Percentiles rank a stretch among this genome's conserved stretches.
phyloP scores from a whole-genome alignment of 2,113 vertebrate genomes.

The Craseonycteris thonglongyai region DNA sequence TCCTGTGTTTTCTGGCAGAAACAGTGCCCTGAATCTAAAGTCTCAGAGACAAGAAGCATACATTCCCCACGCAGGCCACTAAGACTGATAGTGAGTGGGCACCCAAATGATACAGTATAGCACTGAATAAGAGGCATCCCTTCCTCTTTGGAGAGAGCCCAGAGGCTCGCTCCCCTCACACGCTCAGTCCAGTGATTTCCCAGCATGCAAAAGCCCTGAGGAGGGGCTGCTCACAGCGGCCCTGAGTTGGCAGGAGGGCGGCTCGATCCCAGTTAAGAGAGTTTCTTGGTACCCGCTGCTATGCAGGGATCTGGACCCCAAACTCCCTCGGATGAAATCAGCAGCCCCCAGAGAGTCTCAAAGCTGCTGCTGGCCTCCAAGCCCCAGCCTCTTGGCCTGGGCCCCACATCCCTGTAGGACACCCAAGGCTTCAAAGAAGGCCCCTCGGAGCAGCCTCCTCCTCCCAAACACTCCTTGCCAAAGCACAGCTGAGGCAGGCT shows the following conservation, averaged over 20 bases:
- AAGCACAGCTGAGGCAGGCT: conserved; percentile 51
- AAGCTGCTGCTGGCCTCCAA: conserved; percentile 67
- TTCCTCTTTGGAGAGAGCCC: background rate
- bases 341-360: conserved; percentile 61
- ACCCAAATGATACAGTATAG: background rate
- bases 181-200: background rate
- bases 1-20: background rate
- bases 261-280: background rate
- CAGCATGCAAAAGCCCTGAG: too few relatives aligned
- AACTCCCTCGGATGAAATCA: conserved; percentile 45
- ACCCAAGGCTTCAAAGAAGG: conserved; percentile 77
- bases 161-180: too few relatives aligned
- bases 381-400: conserved; percentile 68
- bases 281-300: background rate
- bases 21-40: background rate
- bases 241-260: too few relatives aligned
- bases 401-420: conserved; percentile 74
- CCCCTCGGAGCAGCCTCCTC: conserved; percentile 38
- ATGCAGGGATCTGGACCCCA: background rate
- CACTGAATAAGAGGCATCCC: background rate
- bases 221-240: rapidly evolving
- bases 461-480: conserved; percentile 60
- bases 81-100: background rate
- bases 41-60: background rate
- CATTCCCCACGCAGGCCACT: background rate